A percentile compares a stretch with the other conserved stretches of the same genome.
Conservation (phyloP, 2,888 invertebrate genomes). For the Ornithoptera priamus region DNA sequence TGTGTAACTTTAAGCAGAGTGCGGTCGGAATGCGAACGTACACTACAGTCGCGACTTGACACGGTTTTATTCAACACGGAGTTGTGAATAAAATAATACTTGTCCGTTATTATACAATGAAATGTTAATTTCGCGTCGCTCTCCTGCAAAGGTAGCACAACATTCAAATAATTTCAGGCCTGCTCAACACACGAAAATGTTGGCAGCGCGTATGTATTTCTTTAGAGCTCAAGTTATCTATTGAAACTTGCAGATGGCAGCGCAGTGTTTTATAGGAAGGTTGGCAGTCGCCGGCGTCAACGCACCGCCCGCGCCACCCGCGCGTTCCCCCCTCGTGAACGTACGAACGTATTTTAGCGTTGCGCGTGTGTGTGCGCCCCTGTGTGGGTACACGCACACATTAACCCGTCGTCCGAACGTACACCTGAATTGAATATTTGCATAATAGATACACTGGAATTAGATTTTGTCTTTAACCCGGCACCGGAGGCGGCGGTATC, state of each 20-base stretch:
- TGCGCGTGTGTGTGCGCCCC: conserved; percentile 35
- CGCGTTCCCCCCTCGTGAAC: conserved; percentile 37
- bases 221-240: conserved; percentile 75
- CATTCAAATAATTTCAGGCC: conserved; percentile 54
- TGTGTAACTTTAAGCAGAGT: conserved; percentile 25
- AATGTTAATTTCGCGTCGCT: conserved; percentile 62
- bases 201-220: conserved; percentile 69
- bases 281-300: conserved; percentile 52
- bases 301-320: conserved; percentile 42
- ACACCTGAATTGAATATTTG: conserved; percentile 45
- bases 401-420: conserved; percentile 29
- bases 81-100: conserved; percentile 41
- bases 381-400: conserved; percentile 46
- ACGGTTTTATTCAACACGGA: conserved; percentile 49
- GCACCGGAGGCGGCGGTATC: neutral
- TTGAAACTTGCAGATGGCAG: conserved; percentile 80
- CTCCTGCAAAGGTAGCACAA: conserved; percentile 58
- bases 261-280: conserved; percentile 74
- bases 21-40: conserved; percentile 36
- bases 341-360: conserved; percentile 33
- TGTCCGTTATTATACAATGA: conserved; percentile 46
- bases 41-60: conserved; percentile 52
- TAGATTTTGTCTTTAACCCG: conserved; percentile 10
- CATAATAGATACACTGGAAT: conserved; percentile 35
- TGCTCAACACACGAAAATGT: conserved; percentile 57